Base-by-base conservation (phyloP, 2,888 invertebrate genomes). In the Leptopilina syphax region DNA sequence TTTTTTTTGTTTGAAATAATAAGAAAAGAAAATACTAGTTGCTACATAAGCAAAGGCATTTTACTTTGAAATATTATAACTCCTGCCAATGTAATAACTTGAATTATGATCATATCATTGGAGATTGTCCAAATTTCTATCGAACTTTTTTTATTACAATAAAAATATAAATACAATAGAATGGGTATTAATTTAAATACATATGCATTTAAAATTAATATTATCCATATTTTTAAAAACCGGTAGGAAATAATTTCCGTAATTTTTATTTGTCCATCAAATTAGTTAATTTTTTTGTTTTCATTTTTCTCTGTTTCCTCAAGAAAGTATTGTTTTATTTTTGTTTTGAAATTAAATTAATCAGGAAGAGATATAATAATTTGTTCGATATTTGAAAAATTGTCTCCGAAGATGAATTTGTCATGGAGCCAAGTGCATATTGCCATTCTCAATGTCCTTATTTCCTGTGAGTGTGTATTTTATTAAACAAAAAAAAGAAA, bases 81-180 rank as follows among this genome's bases (percentile, higher is more conserved):
- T 79, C 81, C 80, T 84, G 85, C 79, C 86, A 82, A 83, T 85
- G 83, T 84, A 87, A 87, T 88, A 88, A 87, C 85, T 83, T 78
- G 87, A 87, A 86, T 86, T 87, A 89, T 88, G 86, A 87, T 89
- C 85, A 88, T 87, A 65, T 80, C 83, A 84, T 89, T 90, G 89
- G 90, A 90, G 79, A 81, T 81, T 81, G 80, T 90, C 89, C 89
- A 90, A 89, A 83, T 84, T 66, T 80, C 84, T 81, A 60, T 57
- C 66, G 66, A 79, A 76, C 18, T 80, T 63, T 34, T 34, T 34
- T 3, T 34, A 34, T 34, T 34, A 3, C 34, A 34, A 34, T 34
- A 34, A 34, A 34, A 34, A 34, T 34, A 34, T 34, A 34, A 34
- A 34, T 34, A 34, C 34, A 34, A 34, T 34, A 34, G 4, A 34